These are phyloP conservation scores for Pantherophis alleghaniensis DNA, from an alignment of 2,797 vertebrate species.

Conservation along the genomic window DNA sequence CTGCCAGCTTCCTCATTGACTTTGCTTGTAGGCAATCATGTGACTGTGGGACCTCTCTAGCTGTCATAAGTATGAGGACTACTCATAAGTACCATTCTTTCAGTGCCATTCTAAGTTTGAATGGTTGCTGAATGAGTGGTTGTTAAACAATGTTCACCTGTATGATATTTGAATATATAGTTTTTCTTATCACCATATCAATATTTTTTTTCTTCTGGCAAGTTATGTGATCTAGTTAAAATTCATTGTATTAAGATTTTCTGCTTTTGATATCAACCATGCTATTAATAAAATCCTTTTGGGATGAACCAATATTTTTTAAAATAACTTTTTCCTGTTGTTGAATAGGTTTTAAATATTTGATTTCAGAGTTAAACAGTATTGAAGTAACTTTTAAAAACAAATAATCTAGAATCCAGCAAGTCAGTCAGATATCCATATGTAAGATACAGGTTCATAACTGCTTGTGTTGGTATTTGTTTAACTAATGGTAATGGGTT, in stretches of 20 bases:
- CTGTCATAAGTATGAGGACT: neutral
- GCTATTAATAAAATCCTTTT: neutral
- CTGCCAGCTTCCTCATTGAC: neutral
- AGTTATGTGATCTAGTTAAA: neutral
- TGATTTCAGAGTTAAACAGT: neutral
- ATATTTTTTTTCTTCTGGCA: neutral
- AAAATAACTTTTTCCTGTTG: neutral
- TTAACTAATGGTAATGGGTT: neutral
- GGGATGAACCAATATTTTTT: neutral
- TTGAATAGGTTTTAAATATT: neutral
- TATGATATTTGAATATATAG: neutral
- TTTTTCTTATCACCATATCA: neutral
- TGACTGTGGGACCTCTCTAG: neutral
- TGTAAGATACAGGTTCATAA: neutral
- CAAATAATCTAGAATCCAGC: neutral
- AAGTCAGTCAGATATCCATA: neutral
- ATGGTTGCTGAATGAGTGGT: neutral
- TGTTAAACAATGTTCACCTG: neutral
- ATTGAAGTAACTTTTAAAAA: neutral
- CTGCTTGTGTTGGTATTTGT: neutral
- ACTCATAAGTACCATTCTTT: neutral
- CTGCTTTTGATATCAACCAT: neutral
- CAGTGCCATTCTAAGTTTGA: neutral
- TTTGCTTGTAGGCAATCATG: neutral
- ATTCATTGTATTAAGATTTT: neutral